These are phyloP conservation scores for Diadegma fenestrale DNA, from an alignment of 2,888 invertebrate species.

Conservation along the genomic window DNA sequence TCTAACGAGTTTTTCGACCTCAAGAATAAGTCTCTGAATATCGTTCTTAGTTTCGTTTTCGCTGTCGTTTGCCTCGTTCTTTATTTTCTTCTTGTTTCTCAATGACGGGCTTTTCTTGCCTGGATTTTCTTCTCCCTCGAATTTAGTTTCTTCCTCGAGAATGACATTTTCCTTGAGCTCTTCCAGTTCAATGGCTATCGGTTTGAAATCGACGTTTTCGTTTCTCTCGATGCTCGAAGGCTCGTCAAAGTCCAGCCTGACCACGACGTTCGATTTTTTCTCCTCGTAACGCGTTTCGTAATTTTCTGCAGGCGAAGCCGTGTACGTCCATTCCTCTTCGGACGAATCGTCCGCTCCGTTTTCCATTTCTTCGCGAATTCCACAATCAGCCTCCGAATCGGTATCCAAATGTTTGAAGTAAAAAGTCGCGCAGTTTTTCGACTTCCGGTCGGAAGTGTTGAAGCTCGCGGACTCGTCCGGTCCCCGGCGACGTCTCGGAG, in stretches of 20 bases:
- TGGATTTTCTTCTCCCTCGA: slow-evolving; percentile 80
- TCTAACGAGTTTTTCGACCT: slow-evolving; percentile 92
- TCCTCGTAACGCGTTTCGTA: slow-evolving; percentile 70
- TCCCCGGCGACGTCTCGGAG: slow-evolving; percentile 76
- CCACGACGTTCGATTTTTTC: slow-evolving; percentile 77
- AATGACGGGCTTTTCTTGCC: slow-evolving; percentile 79
- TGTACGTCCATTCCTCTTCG: slow-evolving; percentile 90
- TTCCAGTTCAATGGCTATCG: slow-evolving; percentile 54
- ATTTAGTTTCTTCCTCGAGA: slow-evolving; percentile 73
- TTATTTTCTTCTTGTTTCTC: slow-evolving; percentile 82
- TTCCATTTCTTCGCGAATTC: slow-evolving; percentile 79
- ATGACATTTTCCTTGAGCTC: slow-evolving; percentile 69
- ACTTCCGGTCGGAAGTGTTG: slow-evolving; percentile 89
- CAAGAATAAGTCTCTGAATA: slow-evolving; percentile 91
- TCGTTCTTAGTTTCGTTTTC: slow-evolving; percentile 86
- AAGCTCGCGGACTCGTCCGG: slow-evolving; percentile 78
- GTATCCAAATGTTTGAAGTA: slow-evolving; percentile 95
- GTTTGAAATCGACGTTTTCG: slow-evolving; percentile 65
- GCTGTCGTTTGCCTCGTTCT: slow-evolving; percentile 83
- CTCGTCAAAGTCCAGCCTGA: slow-evolving; percentile 79
- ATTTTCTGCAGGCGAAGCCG: slow-evolving; percentile 73
- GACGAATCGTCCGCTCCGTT: slow-evolving; percentile 87
- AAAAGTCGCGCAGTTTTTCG: slow-evolving; percentile 93
- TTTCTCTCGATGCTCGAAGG: slow-evolving; percentile 69
- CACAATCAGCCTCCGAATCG: slow-evolving; percentile 90